Percentiles rank a stretch among this genome's conserved stretches.
Evolutionary conservation across 2,888 invertebrate genomes (phyloP).

Genomic region (Copidosoma aretas): DNA sequence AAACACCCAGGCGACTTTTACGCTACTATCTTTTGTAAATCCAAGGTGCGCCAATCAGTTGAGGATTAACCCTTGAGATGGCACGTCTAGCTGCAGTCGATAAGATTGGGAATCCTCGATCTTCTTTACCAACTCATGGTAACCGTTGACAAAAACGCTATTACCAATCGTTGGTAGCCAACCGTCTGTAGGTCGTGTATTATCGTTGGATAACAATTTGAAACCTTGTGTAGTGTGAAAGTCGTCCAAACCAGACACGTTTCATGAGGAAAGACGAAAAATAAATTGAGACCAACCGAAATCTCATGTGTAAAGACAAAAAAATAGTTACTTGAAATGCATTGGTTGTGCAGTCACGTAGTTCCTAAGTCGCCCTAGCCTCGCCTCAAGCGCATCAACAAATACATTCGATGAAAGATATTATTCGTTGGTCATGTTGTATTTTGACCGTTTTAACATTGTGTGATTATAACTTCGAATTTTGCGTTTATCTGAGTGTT

Average conservation of each 20-base stretch:
- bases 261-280: conserved; percentile 10
- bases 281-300: conserved; percentile 34
- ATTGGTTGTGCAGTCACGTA: conserved; percentile 63
- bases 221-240: conserved; percentile 28
- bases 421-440: conserved; percentile 24
- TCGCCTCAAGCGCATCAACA: conserved; percentile 58
- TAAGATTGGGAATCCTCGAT: conserved; percentile 33
- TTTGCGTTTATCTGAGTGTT: too few relatives aligned
- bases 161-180: conserved; percentile 14
- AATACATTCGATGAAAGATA: conserved; percentile 14
- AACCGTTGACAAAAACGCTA: background rate
- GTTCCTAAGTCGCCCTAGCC: conserved; percentile 63
- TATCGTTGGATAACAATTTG: background rate
- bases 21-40: conserved; percentile 4
- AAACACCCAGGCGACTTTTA: conserved; percentile 27
- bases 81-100: conserved; percentile 25
- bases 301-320: conserved; percentile 44
- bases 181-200: conserved; percentile 10
- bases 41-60: conserved; percentile 14
- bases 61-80: conserved; percentile 6
- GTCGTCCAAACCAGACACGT: conserved; percentile 23
- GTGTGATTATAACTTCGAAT: too few relatives aligned
- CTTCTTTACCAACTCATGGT: background rate
- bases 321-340: conserved; percentile 60
- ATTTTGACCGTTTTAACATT: background rate